Conservation (phyloP, 2,888 invertebrate genomes). For the Sarcophaga carnaria region DNA sequence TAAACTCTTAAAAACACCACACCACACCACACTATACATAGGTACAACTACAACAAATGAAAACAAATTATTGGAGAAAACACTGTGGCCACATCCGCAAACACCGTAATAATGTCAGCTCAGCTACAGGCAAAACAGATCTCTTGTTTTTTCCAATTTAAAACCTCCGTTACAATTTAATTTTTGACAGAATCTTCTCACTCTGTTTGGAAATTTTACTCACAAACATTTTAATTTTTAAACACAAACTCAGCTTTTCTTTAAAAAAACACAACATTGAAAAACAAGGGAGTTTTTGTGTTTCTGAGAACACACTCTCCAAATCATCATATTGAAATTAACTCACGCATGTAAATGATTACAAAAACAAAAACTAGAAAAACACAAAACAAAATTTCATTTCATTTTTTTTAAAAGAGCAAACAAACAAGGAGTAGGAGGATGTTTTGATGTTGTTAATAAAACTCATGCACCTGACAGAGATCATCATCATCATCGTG, state of each 20-base stretch:
- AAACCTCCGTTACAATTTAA: neutral
- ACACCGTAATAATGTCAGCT: neutral
- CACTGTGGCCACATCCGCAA: neutral
- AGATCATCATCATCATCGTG: neutral
- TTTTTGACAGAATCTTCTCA: slow-evolving; percentile 27
- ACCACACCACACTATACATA: too few species aligned
- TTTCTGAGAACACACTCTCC: neutral
- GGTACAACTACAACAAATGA: too few species aligned
- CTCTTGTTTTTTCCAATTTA: neutral
- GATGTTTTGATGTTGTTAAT: slow-evolving; percentile 8
- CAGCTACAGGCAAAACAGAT: neutral
- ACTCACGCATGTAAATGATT: slow-evolving; percentile 19
- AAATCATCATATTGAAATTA: slow-evolving; percentile 12
- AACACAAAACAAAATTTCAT: too few species aligned
- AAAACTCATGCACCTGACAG: slow-evolving; percentile 43
- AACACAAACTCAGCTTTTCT: slow-evolving; percentile 24
- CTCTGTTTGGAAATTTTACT: slow-evolving; percentile 25
- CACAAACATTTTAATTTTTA: neutral
- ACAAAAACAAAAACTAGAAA: neutral
- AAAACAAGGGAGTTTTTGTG: slow-evolving; percentile 3
- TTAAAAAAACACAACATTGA: neutral
- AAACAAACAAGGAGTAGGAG: slow-evolving; percentile 11
- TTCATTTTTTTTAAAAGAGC: too few species aligned
- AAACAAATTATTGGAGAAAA: too few species aligned
- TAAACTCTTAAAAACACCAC: too few species aligned